These are phyloP conservation scores for Tetragnatha versicolor DNA, from an alignment of 1,140 invertebrate species.

Conservation along the genomic window DNA sequence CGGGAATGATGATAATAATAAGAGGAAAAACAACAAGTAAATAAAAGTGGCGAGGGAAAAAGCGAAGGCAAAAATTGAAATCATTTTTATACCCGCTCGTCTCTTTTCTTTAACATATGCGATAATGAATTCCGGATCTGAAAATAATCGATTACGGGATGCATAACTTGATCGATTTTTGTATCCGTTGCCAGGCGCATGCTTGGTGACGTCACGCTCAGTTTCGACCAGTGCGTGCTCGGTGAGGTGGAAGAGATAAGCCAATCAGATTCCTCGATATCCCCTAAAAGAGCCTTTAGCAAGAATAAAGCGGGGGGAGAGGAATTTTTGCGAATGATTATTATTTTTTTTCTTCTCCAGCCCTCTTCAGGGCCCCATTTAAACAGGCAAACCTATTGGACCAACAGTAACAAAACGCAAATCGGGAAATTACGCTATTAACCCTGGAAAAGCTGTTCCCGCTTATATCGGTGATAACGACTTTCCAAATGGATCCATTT, in stretches of 20 bases:
- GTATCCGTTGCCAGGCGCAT: constrained; percentile 43
- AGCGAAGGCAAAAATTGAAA: constrained; percentile 40
- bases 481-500: constrained; percentile 54
- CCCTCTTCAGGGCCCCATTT: constrained; percentile 21
- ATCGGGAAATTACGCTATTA: constrained; percentile 54
- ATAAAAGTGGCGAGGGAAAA: constrained; percentile 28
- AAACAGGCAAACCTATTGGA: constrained; percentile 52
- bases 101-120: constrained; percentile 48
- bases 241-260: constrained; percentile 50
- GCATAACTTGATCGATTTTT: constrained; percentile 53
- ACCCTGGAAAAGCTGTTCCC: constrained; percentile 50
- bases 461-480: constrained; percentile 48
- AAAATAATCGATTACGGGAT: constrained; percentile 53
- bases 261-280: constrained; percentile 52
- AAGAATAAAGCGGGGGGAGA: constrained; percentile 37
- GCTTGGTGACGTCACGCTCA: constrained; percentile 49
- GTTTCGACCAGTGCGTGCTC: constrained; percentile 52
- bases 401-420: constrained; percentile 54
- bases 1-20: constrained; percentile 46
- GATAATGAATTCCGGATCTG: constrained; percentile 54
- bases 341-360: constrained; percentile 23
- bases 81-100: constrained; percentile 30
- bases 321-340: constrained; percentile 52
- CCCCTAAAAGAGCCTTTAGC: constrained; percentile 37
- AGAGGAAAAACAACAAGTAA: constrained; percentile 42